Base-by-base conservation (phyloP, 2,888 invertebrate species). In the Drosophila suboccidentalis region DNA sequence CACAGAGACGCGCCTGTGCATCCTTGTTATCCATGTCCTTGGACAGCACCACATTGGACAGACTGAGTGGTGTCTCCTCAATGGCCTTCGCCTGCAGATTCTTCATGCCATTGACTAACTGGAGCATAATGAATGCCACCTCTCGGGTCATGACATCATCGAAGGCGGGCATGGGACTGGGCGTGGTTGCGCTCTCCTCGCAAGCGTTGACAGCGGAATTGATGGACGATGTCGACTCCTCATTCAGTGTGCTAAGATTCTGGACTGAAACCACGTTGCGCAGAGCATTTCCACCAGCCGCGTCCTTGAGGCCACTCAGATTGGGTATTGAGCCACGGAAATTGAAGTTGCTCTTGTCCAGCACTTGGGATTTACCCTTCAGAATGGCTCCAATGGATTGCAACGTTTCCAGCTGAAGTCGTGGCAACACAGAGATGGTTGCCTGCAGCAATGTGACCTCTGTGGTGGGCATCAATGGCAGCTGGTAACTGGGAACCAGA, bases 41-140 rank as follows among this genome's bases (percentile, higher is more conserved):
- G 78, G 96, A 94, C 6, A 97, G 94, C 10, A 97, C 94, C 80
- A 97, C 96, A 75, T 96, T 96, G 36, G 95, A 95, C 65, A 97
- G 92, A 72, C 95, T 94, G 50, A 95, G 94, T 0, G 96, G 94
- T 38, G 96, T 94, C 83, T 97, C 97, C 90, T 97, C 97, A 26
- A 96, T 95, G 1, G 97, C 97, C 78, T 96, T 95, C 0, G 96
- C 96, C 92, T 97, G 97, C 26, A 97, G 93, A 88, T 95, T 96
- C 91, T 97, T 97, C 78, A 97, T 93, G 0, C 96, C 96, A 79
- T 96, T 97, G 29, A 97, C 95, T 68, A 97, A 93, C 88, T 97
- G 97, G 59, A 97, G 93, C 93, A 97, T 94, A 76, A 97, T 94
- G 91, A 97, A 96, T 72, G 95, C 95, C 44, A 96, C 95, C 79